phyloP scores from a whole-genome alignment of 1,140 invertebrate species.

The Meloidogyne floridensis region DNA sequence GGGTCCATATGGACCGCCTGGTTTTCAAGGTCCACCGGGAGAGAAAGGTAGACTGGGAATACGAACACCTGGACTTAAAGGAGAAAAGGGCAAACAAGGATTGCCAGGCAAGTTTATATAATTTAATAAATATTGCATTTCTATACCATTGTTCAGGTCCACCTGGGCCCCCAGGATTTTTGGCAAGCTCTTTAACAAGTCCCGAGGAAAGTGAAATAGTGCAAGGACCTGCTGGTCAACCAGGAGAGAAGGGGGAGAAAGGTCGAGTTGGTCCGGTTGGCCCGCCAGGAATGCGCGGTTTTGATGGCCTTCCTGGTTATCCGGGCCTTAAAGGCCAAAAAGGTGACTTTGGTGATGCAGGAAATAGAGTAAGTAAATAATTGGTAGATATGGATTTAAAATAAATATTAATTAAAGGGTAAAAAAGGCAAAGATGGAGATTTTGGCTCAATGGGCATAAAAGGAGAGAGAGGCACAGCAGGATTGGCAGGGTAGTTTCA shows the following conservation, averaged over 20 bases:
- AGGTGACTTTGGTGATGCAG: slow-evolving; percentile 61
- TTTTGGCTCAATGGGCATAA: slow-evolving; percentile 52
- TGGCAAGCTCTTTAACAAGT: slow-evolving; percentile 34
- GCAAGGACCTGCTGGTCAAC: slow-evolving; percentile 56
- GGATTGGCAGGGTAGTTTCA: slow-evolving; percentile 38
- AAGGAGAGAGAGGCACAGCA: slow-evolving; percentile 57
- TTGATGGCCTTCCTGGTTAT: slow-evolving; percentile 61
- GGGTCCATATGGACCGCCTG: slow-evolving; percentile 58
- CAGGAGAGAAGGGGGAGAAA: slow-evolving; percentile 62
- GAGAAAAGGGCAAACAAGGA: slow-evolving; percentile 57
- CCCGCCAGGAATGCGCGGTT: slow-evolving; percentile 54
- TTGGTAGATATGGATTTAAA: not conserved
- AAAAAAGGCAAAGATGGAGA: slow-evolving; percentile 62
- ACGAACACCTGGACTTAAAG: slow-evolving; percentile 62
- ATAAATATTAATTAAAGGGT: slow-evolving; percentile 39
- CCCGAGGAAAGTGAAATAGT: slow-evolving; percentile 64
- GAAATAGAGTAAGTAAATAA: slow-evolving; percentile 44
- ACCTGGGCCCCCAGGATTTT: slow-evolving; percentile 49
- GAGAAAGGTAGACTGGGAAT: slow-evolving; percentile 59
- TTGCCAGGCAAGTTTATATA: slow-evolving; percentile 32
- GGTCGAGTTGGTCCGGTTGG: slow-evolving; percentile 60
- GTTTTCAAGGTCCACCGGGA: slow-evolving; percentile 60
- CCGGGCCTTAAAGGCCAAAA: slow-evolving; percentile 62
- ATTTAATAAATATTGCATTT: not conserved
- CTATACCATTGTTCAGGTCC: slow-evolving; percentile 12